Evolutionary conservation across 1,140 invertebrate genomes (phyloP).

Genomic region (Megalopta genalis): DNA sequence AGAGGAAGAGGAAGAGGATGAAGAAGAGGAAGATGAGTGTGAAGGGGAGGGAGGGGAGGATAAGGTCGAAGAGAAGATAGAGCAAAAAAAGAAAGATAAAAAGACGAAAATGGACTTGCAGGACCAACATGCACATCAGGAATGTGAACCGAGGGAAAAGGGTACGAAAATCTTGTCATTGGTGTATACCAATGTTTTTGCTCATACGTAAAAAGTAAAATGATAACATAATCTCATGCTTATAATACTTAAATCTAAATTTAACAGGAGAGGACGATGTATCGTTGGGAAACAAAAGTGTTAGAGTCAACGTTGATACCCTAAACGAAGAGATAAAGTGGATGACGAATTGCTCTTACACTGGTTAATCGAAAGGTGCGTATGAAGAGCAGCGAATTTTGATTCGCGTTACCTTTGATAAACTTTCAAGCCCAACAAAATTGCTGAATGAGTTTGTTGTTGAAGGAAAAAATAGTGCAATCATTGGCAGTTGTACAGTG

Average conservation of each 20-base stretch:
- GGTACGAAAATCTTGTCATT: slow-evolving; percentile 11
- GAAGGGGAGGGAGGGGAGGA: neutral
- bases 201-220: too few relatives aligned
- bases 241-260: neutral
- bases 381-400: slow-evolving; percentile 4
- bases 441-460: slow-evolving; percentile 5
- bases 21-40: slow-evolving; percentile 13
- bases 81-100: neutral
- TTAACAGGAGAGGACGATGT: slow-evolving; percentile 61
- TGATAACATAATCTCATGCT: too few relatives aligned
- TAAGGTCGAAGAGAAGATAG: too few relatives aligned
- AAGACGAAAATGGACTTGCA: neutral
- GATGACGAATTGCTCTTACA: slow-evolving; percentile 30
- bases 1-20: slow-evolving; percentile 19
- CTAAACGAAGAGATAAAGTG: slow-evolving; percentile 47
- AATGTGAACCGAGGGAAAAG: neutral
- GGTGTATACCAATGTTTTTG: too few relatives aligned
- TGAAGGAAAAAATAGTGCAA: slow-evolving; percentile 42
- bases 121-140: neutral
- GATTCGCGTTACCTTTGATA: slow-evolving; percentile 14
- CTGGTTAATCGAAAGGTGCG: slow-evolving; percentile 23
- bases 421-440: slow-evolving; percentile 11
- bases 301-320: slow-evolving; percentile 54
- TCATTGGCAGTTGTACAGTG: slow-evolving; percentile 25
- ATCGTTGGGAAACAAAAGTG: slow-evolving; percentile 53